Evolutionary conservation across 2,113 vertebrate genomes (phyloP).

Genomic region (Antechinus flavipes): DNA sequence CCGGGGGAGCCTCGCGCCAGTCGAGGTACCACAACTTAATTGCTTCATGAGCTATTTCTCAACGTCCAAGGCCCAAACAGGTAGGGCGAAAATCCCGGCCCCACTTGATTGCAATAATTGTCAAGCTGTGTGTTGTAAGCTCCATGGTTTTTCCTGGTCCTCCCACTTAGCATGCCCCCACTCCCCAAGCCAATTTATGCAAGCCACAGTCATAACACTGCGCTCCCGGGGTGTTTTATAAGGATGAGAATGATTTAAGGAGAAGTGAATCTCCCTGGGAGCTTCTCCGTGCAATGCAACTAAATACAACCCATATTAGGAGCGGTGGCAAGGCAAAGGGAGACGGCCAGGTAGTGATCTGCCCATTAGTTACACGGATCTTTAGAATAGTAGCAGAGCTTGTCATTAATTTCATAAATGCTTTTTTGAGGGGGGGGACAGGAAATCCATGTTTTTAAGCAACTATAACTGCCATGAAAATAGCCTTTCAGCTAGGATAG

Average conservation of each 20-base stretch:
- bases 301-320: slow-evolving; percentile 68
- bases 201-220: slow-evolving; percentile 66
- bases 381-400: slow-evolving; percentile 75
- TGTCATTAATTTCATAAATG: slow-evolving; percentile 81
- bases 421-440: slow-evolving; percentile 74
- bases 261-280: slow-evolving; percentile 64
- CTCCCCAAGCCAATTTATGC: slow-evolving; percentile 27
- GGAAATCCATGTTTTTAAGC: slow-evolving; percentile 82
- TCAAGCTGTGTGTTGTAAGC: slow-evolving; percentile 65
- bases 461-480: slow-evolving; percentile 81
- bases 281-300: slow-evolving; percentile 64
- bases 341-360: slow-evolving; percentile 58
- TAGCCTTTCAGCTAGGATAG: slow-evolving; percentile 83
- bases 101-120: slow-evolving; percentile 62
- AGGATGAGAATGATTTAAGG: slow-evolving; percentile 63
- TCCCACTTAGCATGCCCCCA: neutral
- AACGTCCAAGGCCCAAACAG: neutral
- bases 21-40: neutral
- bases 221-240: slow-evolving; percentile 62
- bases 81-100: slow-evolving; percentile 49
- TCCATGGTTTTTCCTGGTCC: neutral
- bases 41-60: slow-evolving; percentile 17
- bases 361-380: slow-evolving; percentile 71
- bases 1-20: neutral
- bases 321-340: slow-evolving; percentile 75